phyloP scores from a whole-genome alignment of 1,140 invertebrate species.

The Musca domestica region DNA sequence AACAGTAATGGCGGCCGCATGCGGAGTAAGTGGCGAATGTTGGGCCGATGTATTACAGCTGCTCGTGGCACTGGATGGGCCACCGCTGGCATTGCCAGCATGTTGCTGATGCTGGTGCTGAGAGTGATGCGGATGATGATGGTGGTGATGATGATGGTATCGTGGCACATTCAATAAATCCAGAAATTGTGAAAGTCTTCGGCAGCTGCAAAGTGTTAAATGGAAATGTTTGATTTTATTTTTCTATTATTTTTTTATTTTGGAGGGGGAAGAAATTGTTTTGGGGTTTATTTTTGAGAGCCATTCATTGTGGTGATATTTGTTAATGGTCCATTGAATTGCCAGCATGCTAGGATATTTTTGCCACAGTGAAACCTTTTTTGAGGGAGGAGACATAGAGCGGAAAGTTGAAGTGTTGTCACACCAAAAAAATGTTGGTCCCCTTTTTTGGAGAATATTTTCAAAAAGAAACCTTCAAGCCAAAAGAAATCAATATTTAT shows the following conservation, averaged over 20 bases:
- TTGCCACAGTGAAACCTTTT: too few relatives aligned
- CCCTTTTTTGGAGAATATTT: too few relatives aligned
- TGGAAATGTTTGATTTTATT: background rate
- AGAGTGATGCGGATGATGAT: background rate
- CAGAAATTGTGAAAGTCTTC: constrained; percentile 10
- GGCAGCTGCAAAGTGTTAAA: background rate
- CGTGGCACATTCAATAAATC: constrained; percentile 5
- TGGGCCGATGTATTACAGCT: background rate
- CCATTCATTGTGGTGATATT: background rate
- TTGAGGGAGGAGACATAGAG: too few relatives aligned
- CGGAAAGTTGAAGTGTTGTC: too few relatives aligned
- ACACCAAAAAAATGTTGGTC: too few relatives aligned
- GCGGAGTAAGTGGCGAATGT: constrained; percentile 6
- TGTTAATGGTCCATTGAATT: background rate
- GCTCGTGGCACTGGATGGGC: background rate
- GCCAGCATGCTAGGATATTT: background rate
- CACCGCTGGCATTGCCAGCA: background rate
- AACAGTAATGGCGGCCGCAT: background rate
- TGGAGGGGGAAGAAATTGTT: background rate
- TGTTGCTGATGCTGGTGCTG: background rate
- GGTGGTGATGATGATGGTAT: background rate
- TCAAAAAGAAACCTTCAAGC: too few relatives aligned
- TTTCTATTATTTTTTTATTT: background rate
- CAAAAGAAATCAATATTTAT: too few relatives aligned
- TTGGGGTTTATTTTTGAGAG: background rate